Evolutionary conservation across 2,888 invertebrate species (phyloP).

Genomic region (Dioctria linearis): DNA sequence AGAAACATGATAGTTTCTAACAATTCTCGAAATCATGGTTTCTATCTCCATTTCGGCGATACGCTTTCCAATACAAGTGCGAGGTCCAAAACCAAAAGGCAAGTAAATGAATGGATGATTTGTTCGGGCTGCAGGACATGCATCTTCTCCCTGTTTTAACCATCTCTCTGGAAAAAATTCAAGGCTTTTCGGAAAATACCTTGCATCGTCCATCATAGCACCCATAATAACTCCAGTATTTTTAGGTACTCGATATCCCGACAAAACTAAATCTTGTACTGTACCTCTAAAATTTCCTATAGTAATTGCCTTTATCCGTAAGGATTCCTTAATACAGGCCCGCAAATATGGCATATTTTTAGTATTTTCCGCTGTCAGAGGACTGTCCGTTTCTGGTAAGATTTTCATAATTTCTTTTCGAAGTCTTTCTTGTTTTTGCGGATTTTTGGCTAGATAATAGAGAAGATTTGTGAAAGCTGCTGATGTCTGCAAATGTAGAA

Average conservation of each 20-base stretch:
- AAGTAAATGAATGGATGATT: slow-evolving; percentile 67
- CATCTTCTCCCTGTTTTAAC: slow-evolving; percentile 69
- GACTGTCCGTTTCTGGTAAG: slow-evolving; percentile 69
- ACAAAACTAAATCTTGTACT: slow-evolving; percentile 74
- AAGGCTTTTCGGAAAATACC: slow-evolving; percentile 75
- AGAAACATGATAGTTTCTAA: no score
- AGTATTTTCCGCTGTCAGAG: slow-evolving; percentile 70
- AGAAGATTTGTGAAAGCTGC: slow-evolving; percentile 74
- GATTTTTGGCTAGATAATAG: slow-evolving; percentile 77
- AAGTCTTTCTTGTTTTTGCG: slow-evolving; percentile 76
- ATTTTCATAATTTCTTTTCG: slow-evolving; percentile 73
- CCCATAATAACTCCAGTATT: slow-evolving; percentile 81
- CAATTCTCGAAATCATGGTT: slow-evolving; percentile 44
- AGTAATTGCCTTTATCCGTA: slow-evolving; percentile 77
- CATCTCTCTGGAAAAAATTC: slow-evolving; percentile 85
- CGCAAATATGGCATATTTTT: slow-evolving; percentile 76
- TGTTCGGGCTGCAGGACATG: slow-evolving; percentile 56
- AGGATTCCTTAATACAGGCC: slow-evolving; percentile 82
- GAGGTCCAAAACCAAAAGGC: slow-evolving; percentile 81
- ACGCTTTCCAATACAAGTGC: slow-evolving; percentile 79
- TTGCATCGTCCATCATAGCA: slow-evolving; percentile 77
- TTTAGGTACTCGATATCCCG: slow-evolving; percentile 77
- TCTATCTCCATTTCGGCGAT: slow-evolving; percentile 81
- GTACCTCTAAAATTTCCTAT: slow-evolving; percentile 74
- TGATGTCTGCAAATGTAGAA: slow-evolving; percentile 55